Evolutionary conservation across 2,888 invertebrate species (phyloP), one percentile per base, ranked within the genome.

Genomic region (Crepidodera aurea): DNA sequence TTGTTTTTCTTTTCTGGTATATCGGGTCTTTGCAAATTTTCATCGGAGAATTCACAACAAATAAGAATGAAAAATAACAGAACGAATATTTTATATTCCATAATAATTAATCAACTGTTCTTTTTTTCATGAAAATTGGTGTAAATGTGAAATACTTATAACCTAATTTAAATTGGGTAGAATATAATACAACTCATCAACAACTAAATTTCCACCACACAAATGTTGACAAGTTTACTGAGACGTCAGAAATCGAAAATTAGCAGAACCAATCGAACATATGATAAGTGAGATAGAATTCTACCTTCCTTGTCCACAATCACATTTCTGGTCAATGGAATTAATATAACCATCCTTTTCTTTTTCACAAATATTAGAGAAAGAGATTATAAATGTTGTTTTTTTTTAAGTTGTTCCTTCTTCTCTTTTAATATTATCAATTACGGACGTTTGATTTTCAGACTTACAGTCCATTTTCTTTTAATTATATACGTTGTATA

Each of bases 1-100:
- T 59, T 62, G 5, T 37, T 62, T 22, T 61, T 58, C n/a, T 55
- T 15, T 7, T 29, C 44, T 12, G 48, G 65, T 16, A 48, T 55
- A 3, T 72, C 68, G 16, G 77, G 77, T 4, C 74, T 74, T 61
- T 73, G 73, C 18, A 71, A 61, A 25, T 54, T 64, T 63, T 76
- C 78, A 37, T 76, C 76, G 19, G 78, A 76, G 63, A 78, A 75
- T 66, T 77, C 77, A 66, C 77, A 80, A 54, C 74, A 77, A 39
- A 78, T 46, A 5, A 80, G 55, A 12, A 71, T 65, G 16, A 79
- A 32, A 44, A 73, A 69, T 50, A 79, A 51, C 16, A 69, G 34
- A 18, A 39, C 18, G 4, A 27, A 16, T 37, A 29, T 27, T 50
- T 48, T 54, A 13, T 39, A 44, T 29, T 37, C 39, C 60, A 60